Percentiles rank a stretch among this genome's conserved stretches.
These are phyloP conservation scores for Selene dorsalis DNA, from an alignment of 2,797 vertebrate species.

Conservation along the genomic window DNA sequence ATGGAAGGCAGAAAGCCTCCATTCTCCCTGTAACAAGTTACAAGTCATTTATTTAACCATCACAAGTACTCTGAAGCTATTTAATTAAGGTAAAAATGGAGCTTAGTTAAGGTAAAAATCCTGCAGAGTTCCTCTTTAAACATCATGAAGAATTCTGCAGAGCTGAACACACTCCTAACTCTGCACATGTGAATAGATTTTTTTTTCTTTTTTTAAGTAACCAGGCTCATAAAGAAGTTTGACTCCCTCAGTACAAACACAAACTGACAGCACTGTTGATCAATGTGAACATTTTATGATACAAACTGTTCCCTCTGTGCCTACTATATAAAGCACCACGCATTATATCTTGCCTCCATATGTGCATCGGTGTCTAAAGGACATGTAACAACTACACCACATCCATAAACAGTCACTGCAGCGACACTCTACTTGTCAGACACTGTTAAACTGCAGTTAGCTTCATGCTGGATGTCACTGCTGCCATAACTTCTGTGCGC, in stretches of 20 bases:
- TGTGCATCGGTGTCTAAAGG: neutral
- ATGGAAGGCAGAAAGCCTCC: too few relatives aligned
- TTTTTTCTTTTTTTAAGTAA: neutral
- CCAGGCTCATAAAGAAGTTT: neutral
- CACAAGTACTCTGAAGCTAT: too few relatives aligned
- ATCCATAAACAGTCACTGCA: neutral
- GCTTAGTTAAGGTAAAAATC: too few relatives aligned
- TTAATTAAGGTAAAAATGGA: too few relatives aligned
- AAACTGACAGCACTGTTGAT: neutral
- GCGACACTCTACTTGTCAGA: constrained; percentile 6
- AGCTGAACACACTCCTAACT: neutral
- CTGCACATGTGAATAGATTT: neutral
- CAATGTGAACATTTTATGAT: constrained; percentile 12
- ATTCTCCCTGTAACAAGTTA: too few relatives aligned
- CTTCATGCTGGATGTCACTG: neutral
- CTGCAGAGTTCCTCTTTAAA: too few relatives aligned
- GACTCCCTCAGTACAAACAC: neutral
- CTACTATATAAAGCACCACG: neutral
- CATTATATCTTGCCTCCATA: neutral
- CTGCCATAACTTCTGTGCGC: constrained; percentile 15
- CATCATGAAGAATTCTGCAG: neutral
- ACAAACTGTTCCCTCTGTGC: neutral
- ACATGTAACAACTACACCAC: neutral
- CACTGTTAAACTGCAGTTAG: constrained; percentile 11
- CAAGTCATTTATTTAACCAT: too few relatives aligned